These are phyloP conservation scores for Piscicola geometra DNA, from an alignment of 2,888 invertebrate genomes.

Conservation along the genomic window DNA sequence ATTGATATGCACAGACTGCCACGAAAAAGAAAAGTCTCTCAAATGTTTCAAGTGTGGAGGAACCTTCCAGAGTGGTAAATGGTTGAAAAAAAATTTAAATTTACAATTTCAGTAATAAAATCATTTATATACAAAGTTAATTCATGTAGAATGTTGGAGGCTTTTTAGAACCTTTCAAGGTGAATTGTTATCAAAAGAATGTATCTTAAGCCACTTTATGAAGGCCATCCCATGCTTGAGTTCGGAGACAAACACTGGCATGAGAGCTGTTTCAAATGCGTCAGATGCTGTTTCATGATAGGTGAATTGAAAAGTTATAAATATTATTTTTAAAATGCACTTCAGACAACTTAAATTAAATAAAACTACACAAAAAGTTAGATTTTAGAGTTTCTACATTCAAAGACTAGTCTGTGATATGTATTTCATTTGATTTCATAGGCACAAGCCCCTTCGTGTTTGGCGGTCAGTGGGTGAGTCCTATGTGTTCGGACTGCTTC, in stretches of 20 bases:
- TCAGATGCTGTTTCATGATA: slow-evolving; percentile 13
- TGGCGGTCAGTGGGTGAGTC: not conserved
- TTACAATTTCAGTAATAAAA: not conserved
- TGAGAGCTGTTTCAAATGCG: slow-evolving; percentile 34
- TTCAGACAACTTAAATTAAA: not conserved
- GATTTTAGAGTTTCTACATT: too few relatives aligned
- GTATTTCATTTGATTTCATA: too few relatives aligned
- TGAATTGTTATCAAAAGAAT: too few relatives aligned
- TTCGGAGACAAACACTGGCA: slow-evolving; percentile 35
- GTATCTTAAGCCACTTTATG: too few relatives aligned
- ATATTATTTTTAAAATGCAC: slow-evolving; percentile 1
- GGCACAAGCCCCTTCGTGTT: slow-evolving; percentile 24
- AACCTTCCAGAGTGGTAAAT: slow-evolving; percentile 32
- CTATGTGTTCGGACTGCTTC: slow-evolving; percentile 23
- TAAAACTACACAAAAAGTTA: slow-evolving; percentile 19
- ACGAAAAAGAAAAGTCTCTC: slow-evolving; percentile 19
- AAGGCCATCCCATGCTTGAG: slow-evolving; percentile 32
- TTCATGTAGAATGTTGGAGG: too few relatives aligned
- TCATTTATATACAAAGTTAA: too few relatives aligned
- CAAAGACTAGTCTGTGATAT: too few relatives aligned
- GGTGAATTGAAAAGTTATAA: too few relatives aligned
- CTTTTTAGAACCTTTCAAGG: too few relatives aligned
- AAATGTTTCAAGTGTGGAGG: slow-evolving; percentile 28
- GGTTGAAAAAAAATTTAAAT: not conserved
- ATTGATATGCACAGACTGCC: slow-evolving; percentile 31